Evolutionary conservation across 2,797 vertebrate species (phyloP), one percentile per base, ranked within the genome.

Genomic region (Echiichthys vipera): DNA sequence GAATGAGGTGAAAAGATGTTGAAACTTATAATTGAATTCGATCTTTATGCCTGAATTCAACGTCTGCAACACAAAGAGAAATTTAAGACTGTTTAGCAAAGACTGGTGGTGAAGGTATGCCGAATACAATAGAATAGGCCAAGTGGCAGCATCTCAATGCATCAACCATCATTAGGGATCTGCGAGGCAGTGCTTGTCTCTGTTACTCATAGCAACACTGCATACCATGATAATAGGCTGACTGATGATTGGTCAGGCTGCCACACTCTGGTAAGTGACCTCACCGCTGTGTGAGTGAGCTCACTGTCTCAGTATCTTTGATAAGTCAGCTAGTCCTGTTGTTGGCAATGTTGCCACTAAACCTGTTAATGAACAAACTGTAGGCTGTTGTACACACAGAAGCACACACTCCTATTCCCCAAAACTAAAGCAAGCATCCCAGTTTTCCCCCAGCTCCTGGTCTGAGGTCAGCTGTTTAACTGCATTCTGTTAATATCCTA

Each of bases 171-270:
- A 76, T 91, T 87, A 87, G 74, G 74, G 80, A 83, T 85, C 81
- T 0, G 57, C 36, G 46, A 86, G 78, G 86, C 81, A 57, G 81
- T 56, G 80, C 88, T 87, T 81, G 87, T 81, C 88, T 88, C 88
- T 65, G 91, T 93, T 92, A 93, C 92, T 92, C 92, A 93, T 92
- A 84, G 92, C 92, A 93, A 93, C 92, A 87, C 88, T 87, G 84
- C 89, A 92, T 90, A 87, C 92, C 88, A 87, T 77, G 90, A 92
- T 91, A 91, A 91, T 90, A 85, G 88, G 67, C 89, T 78, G 89
- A 89, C 75, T 84, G 91, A 85, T 88, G 92, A 93, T 92, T 92
- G 92, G 91, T 89, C 88, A 77, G 89, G 80, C 84, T 88, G 83
- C 87, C 78, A 86, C 83, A 81, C 89, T 90, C 87, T 65, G 68